Evolutionary conservation across 64 coral and sea anemone species (phyloP).

Genomic region (Pachyseris speciosa): DNA sequence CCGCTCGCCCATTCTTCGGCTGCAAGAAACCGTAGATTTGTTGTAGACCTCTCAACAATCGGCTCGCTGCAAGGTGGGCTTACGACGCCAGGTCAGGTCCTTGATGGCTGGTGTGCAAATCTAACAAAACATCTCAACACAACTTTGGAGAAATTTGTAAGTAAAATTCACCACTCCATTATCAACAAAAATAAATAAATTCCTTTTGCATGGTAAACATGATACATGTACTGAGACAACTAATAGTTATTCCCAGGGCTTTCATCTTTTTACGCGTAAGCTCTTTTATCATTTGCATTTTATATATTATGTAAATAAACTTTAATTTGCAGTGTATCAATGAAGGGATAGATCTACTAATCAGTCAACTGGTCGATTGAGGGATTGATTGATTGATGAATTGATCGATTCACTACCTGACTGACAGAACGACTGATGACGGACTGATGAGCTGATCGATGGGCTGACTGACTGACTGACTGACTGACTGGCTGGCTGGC

Average conservation of each 20-base stretch:
- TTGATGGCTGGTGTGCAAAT: slow-evolving; percentile 46
- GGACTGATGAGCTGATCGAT: too few relatives aligned
- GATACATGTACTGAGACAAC: too few relatives aligned
- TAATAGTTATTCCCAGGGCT: too few relatives aligned
- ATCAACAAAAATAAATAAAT: not conserved
- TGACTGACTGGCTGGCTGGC: not conserved
- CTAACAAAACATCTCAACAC: slow-evolving; percentile 45
- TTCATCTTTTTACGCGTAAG: too few relatives aligned
- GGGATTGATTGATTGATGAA: too few relatives aligned
- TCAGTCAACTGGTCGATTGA: too few relatives aligned
- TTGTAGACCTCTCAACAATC: not conserved
- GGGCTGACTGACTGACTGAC: not conserved
- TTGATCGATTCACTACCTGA: too few relatives aligned
- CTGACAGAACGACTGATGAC: not conserved
- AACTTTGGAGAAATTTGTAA: slow-evolving; percentile 66
- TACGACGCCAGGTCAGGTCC: not conserved
- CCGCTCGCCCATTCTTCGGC: not conserved
- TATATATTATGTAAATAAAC: too few relatives aligned
- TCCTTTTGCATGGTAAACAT: too few relatives aligned
- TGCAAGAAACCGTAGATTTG: not conserved
- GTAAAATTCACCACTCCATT: not conserved
- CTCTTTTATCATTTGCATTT: too few relatives aligned
- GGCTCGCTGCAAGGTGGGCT: not conserved
- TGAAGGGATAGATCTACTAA: too few relatives aligned
- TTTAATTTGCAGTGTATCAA: too few relatives aligned